A percentile compares a stretch with the other conserved stretches of the same genome.
phyloP scores from a whole-genome alignment of 2,797 vertebrate species.

The Menidia menidia region DNA sequence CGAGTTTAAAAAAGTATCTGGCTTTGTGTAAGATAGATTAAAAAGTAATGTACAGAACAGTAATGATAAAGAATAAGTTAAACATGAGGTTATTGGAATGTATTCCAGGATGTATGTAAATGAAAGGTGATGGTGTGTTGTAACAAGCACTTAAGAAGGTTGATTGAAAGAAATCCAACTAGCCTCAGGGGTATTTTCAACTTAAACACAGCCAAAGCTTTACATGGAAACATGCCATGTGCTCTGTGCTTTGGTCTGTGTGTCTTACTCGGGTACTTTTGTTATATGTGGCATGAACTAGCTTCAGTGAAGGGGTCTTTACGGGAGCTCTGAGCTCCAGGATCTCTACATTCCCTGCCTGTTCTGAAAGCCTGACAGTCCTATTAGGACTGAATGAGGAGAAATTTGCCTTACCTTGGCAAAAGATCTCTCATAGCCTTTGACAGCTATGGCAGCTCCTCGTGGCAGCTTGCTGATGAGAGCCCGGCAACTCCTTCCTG shows the following conservation, averaged over 20 bases:
- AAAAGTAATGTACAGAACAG: neutral
- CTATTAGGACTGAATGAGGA: conserved; percentile 73
- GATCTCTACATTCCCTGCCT: conserved; percentile 40
- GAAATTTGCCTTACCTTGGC: conserved; percentile 74
- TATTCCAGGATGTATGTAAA: conserved; percentile 18
- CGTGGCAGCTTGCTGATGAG: conserved; percentile 70
- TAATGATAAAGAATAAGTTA: neutral
- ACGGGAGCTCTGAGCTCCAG: conserved; percentile 54
- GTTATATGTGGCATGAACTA: conserved; percentile 61
- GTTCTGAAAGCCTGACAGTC: conserved; percentile 72
- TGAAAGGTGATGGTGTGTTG: conserved; percentile 23
- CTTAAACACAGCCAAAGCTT: conserved; percentile 34
- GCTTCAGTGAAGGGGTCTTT: conserved; percentile 36
- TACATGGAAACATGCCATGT: conserved; percentile 61
- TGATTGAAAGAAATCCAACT: conserved; percentile 17
- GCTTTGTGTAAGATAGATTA: neutral
- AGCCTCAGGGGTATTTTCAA: conserved; percentile 57
- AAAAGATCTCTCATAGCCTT: conserved; percentile 68
- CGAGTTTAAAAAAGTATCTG: neutral
- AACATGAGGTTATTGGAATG: conserved; percentile 1
- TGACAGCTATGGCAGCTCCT: conserved; percentile 75
- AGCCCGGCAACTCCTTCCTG: conserved; percentile 31
- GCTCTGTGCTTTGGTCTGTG: conserved; percentile 36
- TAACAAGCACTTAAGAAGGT: conserved; percentile 45
- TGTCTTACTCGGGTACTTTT: conserved; percentile 60